Evolutionary conservation across 2,888 invertebrate species (phyloP).

Genomic region (Gonocerus acuteangulatus): DNA sequence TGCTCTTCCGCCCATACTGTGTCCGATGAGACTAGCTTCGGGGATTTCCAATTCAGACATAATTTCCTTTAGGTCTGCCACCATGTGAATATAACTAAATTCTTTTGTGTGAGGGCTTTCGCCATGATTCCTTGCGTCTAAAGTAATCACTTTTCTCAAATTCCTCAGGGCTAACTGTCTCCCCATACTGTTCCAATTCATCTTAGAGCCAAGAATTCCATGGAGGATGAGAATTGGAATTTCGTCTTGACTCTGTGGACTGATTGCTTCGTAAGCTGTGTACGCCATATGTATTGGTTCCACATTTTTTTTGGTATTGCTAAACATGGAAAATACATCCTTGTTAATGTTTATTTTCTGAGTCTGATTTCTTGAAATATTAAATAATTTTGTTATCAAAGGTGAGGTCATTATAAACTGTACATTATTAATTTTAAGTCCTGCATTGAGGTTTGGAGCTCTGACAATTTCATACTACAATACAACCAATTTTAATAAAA

Average conservation of each 20-base stretch:
- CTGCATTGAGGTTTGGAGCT: not conserved
- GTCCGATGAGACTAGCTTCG: conserved; percentile 28
- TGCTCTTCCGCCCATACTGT: conserved; percentile 50
- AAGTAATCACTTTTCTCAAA: conserved; percentile 54
- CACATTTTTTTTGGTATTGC: not conserved
- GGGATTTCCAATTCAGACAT: conserved; percentile 47
- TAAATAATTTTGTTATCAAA: conserved; percentile 13
- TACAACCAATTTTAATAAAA: no score
- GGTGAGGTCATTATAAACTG: conserved; percentile 2
- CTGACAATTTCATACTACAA: no score
- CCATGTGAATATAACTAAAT: conserved; percentile 67
- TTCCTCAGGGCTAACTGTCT: conserved; percentile 45
- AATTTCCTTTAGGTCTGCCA: conserved; percentile 60
- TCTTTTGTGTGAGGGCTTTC: conserved; percentile 73
- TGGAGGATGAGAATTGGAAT: conserved; percentile 37
- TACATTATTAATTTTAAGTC: not conserved
- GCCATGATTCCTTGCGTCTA: conserved; percentile 92
- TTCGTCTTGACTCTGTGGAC: not conserved
- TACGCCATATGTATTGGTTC: conserved; percentile 18
- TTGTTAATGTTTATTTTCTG: not conserved
- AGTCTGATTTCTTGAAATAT: not conserved
- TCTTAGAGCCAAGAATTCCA: conserved; percentile 64
- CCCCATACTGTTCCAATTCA: conserved; percentile 75
- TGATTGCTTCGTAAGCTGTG: conserved; percentile 10
- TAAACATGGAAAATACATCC: not conserved